Conservation (phyloP, 2,888 invertebrate species). For the Polyommatus icarus region DNA sequence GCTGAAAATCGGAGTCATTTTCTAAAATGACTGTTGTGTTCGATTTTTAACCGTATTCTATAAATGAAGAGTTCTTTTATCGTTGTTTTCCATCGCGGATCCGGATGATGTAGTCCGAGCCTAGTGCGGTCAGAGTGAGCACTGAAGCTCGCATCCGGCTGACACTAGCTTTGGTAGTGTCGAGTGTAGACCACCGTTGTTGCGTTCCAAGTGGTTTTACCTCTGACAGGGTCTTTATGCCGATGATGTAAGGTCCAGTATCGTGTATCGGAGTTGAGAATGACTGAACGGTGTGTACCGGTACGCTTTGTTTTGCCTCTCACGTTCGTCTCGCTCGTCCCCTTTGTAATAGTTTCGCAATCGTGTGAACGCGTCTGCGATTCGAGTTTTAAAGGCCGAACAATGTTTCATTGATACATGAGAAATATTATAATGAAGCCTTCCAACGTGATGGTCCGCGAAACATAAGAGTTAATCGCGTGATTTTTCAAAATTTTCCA, state of each 20-base stretch:
- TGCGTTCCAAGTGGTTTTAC: not conserved
- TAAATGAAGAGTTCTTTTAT: not conserved
- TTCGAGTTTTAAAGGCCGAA: slow-evolving; percentile 13
- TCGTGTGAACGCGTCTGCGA: slow-evolving; percentile 17
- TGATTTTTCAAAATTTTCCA: not conserved
- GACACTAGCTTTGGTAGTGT: slow-evolving; percentile 31
- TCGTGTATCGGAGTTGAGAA: not conserved
- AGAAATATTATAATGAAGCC: slow-evolving; percentile 11
- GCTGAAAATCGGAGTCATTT: no score
- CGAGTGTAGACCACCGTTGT: not conserved
- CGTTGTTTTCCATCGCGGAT: not conserved
- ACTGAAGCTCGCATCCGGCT: slow-evolving; percentile 56
- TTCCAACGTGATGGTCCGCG: not conserved
- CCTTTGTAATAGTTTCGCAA: slow-evolving; percentile 29
- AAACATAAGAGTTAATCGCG: not conserved
- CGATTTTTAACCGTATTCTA: no score
- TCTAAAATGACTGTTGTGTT: no score
- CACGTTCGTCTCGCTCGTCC: slow-evolving; percentile 20
- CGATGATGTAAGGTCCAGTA: not conserved
- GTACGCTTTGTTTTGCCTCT: slow-evolving; percentile 39
- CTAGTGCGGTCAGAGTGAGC: slow-evolving; percentile 47
- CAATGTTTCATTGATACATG: slow-evolving; percentile 10
- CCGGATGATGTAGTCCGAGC: not conserved
- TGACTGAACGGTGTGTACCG: not conserved
- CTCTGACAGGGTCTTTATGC: not conserved